Conservation (phyloP, 2,797 vertebrate species). For the Scyliorhinus canicula region DNA sequence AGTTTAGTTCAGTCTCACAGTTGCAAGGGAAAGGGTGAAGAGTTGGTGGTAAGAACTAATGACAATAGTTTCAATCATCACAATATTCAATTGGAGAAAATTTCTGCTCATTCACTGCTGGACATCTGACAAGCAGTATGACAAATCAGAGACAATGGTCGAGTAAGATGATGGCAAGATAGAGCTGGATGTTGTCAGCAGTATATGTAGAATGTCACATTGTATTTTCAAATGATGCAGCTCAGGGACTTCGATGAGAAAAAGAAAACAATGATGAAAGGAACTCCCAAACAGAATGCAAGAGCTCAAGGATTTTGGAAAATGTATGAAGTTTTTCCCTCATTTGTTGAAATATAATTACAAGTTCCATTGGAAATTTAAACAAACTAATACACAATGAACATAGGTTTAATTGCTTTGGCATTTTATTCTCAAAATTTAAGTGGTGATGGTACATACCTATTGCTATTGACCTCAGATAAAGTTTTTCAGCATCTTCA, state of each 20-base stretch:
- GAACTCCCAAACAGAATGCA: neutral
- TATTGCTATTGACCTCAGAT: conserved; percentile 94
- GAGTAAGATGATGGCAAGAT: neutral
- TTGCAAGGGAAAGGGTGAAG: neutral
- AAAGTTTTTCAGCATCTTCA: conserved; percentile 93
- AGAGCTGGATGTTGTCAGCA: neutral
- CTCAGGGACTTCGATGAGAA: neutral
- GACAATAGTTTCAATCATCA: neutral
- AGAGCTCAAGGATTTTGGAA: neutral
- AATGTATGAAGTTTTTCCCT: neutral
- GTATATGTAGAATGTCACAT: neutral
- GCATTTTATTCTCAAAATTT: neutral
- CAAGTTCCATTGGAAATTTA: neutral
- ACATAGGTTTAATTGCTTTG: neutral
- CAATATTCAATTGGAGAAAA: neutral
- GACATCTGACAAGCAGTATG: neutral
- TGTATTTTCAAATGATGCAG: neutral
- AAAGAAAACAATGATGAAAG: neutral
- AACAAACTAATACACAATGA: neutral
- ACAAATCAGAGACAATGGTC: neutral
- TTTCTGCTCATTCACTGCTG: neutral
- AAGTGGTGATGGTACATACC: conserved; percentile 58
- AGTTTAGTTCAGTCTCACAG: neutral
- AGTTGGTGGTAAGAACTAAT: neutral
- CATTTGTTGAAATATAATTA: neutral